phyloP scores from a whole-genome alignment of 2,888 invertebrate species.

The Drosophila formosana region DNA sequence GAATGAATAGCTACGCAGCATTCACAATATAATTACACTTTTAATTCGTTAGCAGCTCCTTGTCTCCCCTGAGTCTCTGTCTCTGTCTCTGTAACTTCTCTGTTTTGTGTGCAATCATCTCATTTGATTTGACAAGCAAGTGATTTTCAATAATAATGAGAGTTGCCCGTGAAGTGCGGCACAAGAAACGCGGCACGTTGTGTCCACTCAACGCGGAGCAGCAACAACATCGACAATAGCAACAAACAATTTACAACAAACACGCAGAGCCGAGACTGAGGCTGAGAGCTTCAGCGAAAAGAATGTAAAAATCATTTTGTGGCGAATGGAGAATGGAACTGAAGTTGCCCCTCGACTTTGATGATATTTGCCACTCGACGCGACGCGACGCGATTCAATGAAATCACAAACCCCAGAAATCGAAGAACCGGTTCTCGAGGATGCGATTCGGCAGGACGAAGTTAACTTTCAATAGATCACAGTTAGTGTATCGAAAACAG shows the following conservation, averaged over 20 bases:
- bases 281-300: slow-evolving; percentile 56
- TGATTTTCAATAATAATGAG: slow-evolving; percentile 81
- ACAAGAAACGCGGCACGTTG: slow-evolving; percentile 51
- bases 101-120: slow-evolving; percentile 77
- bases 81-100: slow-evolving; percentile 8
- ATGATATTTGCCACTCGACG: slow-evolving; percentile 22
- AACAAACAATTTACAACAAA: slow-evolving; percentile 54
- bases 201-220: slow-evolving; percentile 60
- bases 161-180: slow-evolving; percentile 65
- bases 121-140: slow-evolving; percentile 82
- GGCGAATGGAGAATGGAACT: slow-evolving; percentile 35
- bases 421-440: not conserved
- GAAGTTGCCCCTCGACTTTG: slow-evolving; percentile 21
- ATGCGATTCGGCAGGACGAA: not conserved
- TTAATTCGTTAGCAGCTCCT: slow-evolving; percentile 75
- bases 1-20: slow-evolving; percentile 51
- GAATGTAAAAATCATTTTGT: slow-evolving; percentile 56
- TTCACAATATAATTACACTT: slow-evolving; percentile 74
- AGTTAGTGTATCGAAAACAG: too few relatives aligned
- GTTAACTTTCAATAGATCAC: too few relatives aligned
- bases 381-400: not conserved
- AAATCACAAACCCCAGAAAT: too few relatives aligned
- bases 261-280: not conserved
- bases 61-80: slow-evolving; percentile 11
- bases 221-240: slow-evolving; percentile 37